Base-by-base conservation (phyloP, 1,140 invertebrate genomes). In the Lepidotrigona ventralis region DNA sequence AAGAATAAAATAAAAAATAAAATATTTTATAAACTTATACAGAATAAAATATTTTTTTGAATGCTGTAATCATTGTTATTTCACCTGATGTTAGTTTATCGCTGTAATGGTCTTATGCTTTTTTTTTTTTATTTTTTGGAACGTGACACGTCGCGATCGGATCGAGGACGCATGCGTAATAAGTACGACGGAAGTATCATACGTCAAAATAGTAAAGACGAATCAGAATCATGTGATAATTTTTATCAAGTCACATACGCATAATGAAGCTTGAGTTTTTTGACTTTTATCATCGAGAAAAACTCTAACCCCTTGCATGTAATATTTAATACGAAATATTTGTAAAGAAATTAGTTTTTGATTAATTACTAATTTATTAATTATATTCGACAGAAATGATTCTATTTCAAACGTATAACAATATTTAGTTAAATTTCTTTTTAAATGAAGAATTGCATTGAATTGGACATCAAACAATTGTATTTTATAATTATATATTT, bases 211-310 rank as follows among this genome's bases (percentile, higher is more conserved):
- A 70, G 68, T 15, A 54, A 53, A 39, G 23, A 60, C 63, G 58
- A 78, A 76, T 86, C 79, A 84, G 54, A 86, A 69, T 71, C 66
- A 71, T 46, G 21, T 66, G 81, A 75, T 76, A 2, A 23, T 68
- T 54, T 39, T 87, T 86, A 86, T 83, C 72, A 80, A 46, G 29
- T 80, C 69, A 56, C 46, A 11, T 19, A 51, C 19, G 19, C 9
- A 73, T 64, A 26, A 79, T 76, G 33, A 58, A 15, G 72, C 3
- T 58, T 58, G 63, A 68, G 71, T 75, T 83, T n/a, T 74, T 56
- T 56, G 29, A 72, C 19, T 81, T 83, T 58, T 83, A 76, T 63
- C 63, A 56, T 68, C n/a, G 60, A n/a, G 60, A 81, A 60, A 82
- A 75, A 8, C 1, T 77, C 39, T 78, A 87, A 87, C 79, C 84